Evolutionary conservation across 35 echinoderm and acorn worm species (phyloP), one percentile per base, ranked within the genome.

Genomic region (Amphiura filiformis): DNA sequence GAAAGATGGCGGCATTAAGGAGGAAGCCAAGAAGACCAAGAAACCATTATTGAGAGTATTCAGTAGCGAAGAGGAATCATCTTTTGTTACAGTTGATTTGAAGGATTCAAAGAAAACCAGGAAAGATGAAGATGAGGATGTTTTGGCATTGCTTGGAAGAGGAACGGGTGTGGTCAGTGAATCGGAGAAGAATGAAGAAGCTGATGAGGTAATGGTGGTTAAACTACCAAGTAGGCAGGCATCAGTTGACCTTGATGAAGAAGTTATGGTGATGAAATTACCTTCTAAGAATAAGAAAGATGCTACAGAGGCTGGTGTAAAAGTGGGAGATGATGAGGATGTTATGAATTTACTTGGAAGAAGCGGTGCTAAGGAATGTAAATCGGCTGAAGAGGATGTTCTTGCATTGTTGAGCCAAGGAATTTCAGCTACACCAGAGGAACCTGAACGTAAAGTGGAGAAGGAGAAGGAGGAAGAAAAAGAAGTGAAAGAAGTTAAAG

Each of bases 401-500:
- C 81, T 83, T 42, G 81, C 81, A n/a, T 49, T 83, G 22, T 52
- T 83, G 38, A 44, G 37, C 40, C 22, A 32, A 52, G 81, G 81
- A n/a, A 49, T 83, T 47, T 47, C 81, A 31, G 81, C 18, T 44
- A 26, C 81, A 0, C 40, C 81, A 28, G 81, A 49, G n/a, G n/a
- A n/a, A n/a, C 14, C 76, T 36, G 39, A 15, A 64, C 26, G 23
- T 0, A 30, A 79, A 36, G 77, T 35, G 44, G 37, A 57, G 32
- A 26, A 65, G 82, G 41, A 38, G 35, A 17, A 35, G n/a, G 12
- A 14, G 38, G n/a, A n/a, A n/a, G n/a, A n/a, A n/a, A n/a, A n/a
- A n/a, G n/a, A n/a, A n/a, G n/a, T n/a, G n/a, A n/a, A 38, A 79
- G 57, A 84, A 18, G 81, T 84, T 26, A 81, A 89, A 35, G 61